Conservation (phyloP, 2,888 invertebrate genomes). For the Orthosia gracilis region DNA sequence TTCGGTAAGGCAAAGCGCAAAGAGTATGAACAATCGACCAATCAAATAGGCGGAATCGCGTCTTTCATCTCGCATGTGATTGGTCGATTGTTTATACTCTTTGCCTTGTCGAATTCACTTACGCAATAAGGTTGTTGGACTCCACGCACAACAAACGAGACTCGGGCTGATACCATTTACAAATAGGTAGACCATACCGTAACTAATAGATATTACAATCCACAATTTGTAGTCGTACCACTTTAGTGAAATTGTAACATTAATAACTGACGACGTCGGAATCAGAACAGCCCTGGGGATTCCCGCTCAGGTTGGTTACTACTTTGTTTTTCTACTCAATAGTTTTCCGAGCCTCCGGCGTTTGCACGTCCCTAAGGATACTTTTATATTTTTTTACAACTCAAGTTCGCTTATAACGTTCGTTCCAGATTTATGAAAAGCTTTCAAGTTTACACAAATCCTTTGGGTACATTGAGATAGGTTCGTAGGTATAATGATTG, state of each 20-base stretch:
- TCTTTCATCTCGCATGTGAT: too few species aligned
- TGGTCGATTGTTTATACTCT: too few species aligned
- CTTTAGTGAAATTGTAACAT: slow-evolving; percentile 43
- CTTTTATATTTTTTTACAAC: slow-evolving; percentile 12
- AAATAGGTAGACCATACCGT: neutral
- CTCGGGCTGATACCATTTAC: neutral
- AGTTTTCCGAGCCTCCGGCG: slow-evolving; percentile 68
- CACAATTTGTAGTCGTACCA: slow-evolving; percentile 21
- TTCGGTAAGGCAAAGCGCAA: too few species aligned
- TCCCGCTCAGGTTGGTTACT: slow-evolving; percentile 54
- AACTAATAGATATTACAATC: slow-evolving; percentile 13
- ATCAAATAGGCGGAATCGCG: too few species aligned
- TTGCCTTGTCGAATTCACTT: too few species aligned
- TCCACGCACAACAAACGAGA: neutral
- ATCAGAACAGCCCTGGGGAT: slow-evolving; percentile 31
- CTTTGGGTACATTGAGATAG: neutral
- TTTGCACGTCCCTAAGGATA: slow-evolving; percentile 43
- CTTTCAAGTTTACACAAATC: neutral
- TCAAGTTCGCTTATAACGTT: slow-evolving; percentile 2
- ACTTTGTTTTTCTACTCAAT: slow-evolving; percentile 66
- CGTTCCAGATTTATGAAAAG: neutral
- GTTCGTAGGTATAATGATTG: neutral
- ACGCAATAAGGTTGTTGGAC: too few species aligned
- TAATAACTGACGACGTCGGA: slow-evolving; percentile 29
- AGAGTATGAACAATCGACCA: too few species aligned